A percentile compares a stretch with the other conserved stretches of the same genome.
Conservation (phyloP, 2,113 vertebrate genomes). For the Dendropsophus ebraccatus region DNA sequence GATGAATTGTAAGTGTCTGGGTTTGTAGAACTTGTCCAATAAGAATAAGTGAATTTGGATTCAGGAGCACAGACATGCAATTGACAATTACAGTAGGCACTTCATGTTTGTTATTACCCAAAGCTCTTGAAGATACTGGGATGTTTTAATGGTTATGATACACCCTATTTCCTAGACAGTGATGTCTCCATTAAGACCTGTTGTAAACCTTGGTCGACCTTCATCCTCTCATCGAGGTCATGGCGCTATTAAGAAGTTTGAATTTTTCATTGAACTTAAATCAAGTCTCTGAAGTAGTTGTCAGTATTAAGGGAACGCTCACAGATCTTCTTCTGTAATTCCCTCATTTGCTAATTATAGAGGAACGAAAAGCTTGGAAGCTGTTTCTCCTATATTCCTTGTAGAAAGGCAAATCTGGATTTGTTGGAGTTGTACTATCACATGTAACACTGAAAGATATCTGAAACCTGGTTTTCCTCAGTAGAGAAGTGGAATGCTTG, state of each 20-base stretch:
- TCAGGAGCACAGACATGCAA: not conserved
- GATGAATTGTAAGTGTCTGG: slow-evolving; percentile 8
- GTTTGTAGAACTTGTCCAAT: slow-evolving; percentile 12
- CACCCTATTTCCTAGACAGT: not conserved
- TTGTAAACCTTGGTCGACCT: not conserved
- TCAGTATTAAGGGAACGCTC: not conserved
- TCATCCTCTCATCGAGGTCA: not conserved
- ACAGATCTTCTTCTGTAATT: not conserved
- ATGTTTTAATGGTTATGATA: not conserved
- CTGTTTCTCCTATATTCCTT: not conserved
- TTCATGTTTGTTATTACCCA: slow-evolving; percentile 4
- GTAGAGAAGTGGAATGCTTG: not conserved
- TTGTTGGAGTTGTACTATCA: too few relatives aligned
- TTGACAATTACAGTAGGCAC: slow-evolving; percentile 4
- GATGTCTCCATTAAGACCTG: not conserved
- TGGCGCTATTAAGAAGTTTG: not conserved
- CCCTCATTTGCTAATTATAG: not conserved
- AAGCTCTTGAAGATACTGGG: not conserved
- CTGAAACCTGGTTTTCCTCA: not conserved
- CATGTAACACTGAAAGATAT: not conserved
- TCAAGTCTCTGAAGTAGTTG: not conserved
- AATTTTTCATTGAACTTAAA: slow-evolving; percentile 13
- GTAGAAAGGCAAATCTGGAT: not conserved
- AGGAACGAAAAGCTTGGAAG: not conserved
- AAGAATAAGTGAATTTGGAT: not conserved